Evolutionary conservation across 2,888 invertebrate genomes (phyloP).

Genomic region (Chrysolina haemoptera): DNA sequence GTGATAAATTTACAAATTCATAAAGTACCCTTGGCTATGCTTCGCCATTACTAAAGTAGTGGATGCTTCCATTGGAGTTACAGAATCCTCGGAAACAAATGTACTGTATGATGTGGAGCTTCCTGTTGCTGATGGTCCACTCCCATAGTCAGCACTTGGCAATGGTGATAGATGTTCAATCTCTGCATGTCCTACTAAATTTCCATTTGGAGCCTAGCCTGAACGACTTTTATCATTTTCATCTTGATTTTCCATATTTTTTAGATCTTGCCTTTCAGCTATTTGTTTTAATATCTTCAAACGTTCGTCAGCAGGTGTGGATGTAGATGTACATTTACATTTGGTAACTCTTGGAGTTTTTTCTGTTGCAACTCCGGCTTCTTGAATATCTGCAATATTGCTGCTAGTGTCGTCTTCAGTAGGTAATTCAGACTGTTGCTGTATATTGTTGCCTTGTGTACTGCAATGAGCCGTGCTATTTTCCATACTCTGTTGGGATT

Average conservation of each 20-base stretch:
- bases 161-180: constrained; percentile 33
- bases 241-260: constrained; percentile 33
- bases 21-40: constrained; percentile 24
- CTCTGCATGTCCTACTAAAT: constrained; percentile 35
- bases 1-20: constrained; percentile 32
- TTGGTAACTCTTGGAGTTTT: constrained; percentile 33
- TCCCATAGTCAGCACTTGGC: constrained; percentile 25
- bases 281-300: constrained; percentile 37
- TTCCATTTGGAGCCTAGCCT: constrained; percentile 31
- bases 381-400: constrained; percentile 27
- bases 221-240: constrained; percentile 36
- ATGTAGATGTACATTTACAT: constrained; percentile 34
- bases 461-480: constrained; percentile 1
- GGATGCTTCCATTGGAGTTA: constrained; percentile 28
- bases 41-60: constrained; percentile 19
- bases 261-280: constrained; percentile 30
- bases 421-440: constrained; percentile 26
- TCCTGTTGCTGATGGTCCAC: constrained; percentile 27
- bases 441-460: constrained; percentile 22
- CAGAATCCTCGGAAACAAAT: constrained; percentile 30
- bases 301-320: constrained; percentile 36
- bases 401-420: constrained; percentile 25
- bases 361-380: constrained; percentile 28
- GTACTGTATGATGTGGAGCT: constrained; percentile 31
- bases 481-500: constrained; percentile 2